Base-by-base conservation (phyloP, 2,888 invertebrate genomes). In the Dusona sp. region DNA sequence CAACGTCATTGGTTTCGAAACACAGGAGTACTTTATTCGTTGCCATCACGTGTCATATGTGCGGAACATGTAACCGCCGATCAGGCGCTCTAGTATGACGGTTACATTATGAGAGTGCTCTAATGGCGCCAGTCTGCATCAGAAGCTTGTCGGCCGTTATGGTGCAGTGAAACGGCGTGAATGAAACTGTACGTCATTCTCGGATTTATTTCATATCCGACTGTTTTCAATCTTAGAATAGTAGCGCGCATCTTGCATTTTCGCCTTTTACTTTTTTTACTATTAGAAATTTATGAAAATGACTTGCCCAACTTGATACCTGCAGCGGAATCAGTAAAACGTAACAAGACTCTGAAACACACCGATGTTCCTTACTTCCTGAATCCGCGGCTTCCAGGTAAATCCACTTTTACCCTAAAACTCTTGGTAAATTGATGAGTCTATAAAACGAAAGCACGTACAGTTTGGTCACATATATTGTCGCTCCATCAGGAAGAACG, bases 1-100 rank as follows among this genome's bases (percentile, higher is more conserved):
- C 45, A 11, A 80, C 75, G 83, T 83, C 84, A 85, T 85, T 73
- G 87, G 79, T 85, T 85, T 79, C 72, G 33, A 85, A 83, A 68
- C 22, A 74, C 72, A 77, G 67, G 54, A 72, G 61, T 72, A 85
- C 79, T 85, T 82, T 83, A 87, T 83, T 51, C 51, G 75, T 61
- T 51, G 45, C 48, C 48, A 38, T 48, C 61, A 64, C 57, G 75
- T 54, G 73, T 54, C 25, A 54, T 84, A 65, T 79, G 79, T 81
- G 74, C 79, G 74, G 78, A 84, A 64, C 81, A 81, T 74, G 81
- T 82, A 84, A 74, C 83, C 79, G 82, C 67, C 68, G 73, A 84
- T 86, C 73, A 64, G 54, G n/a, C 54, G 77, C 73, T 38, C 68
- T 61, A 25, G 65, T 77, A 65, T 16, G 36, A 74, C 54, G 48